These are phyloP conservation scores for Drosophila cardini DNA, from an alignment of 1,140 invertebrate species.

Conservation along the genomic window DNA sequence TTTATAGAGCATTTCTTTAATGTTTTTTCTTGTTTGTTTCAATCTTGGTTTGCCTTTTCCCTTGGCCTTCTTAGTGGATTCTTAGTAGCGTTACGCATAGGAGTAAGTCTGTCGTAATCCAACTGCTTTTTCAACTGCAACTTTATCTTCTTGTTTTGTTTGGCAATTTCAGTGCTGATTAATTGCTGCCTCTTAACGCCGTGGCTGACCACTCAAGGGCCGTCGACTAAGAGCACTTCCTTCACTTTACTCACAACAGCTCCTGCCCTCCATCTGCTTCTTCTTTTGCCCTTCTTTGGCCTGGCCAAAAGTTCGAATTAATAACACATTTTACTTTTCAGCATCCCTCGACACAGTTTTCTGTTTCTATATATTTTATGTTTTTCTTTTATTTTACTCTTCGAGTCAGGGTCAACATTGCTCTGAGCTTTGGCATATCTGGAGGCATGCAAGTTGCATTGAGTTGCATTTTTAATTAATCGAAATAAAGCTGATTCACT, in stretches of 20 bases:
- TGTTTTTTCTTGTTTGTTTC: conserved; percentile 1
- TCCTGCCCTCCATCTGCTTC: background rate
- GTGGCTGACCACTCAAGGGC: conserved; percentile 48
- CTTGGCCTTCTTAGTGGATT: background rate
- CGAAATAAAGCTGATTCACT: conserved; percentile 48
- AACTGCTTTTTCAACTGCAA: conserved; percentile 41
- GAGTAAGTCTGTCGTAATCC: conserved; percentile 20
- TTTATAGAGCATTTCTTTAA: background rate
- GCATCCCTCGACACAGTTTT: conserved; percentile 51
- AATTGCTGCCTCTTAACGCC: conserved; percentile 59
- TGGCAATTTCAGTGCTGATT: conserved; percentile 56
- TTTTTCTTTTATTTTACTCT: background rate
- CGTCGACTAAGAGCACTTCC: conserved; percentile 36
- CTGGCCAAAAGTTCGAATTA: conserved; percentile 44
- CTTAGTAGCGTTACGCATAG: conserved; percentile 11
- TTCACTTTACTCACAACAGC: conserved; percentile 30
- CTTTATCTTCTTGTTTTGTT: conserved; percentile 34
- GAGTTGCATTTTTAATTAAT: conserved; percentile 58
- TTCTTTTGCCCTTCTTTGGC: background rate
- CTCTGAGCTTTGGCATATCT: conserved; percentile 28
- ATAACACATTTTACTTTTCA: conserved; percentile 48
- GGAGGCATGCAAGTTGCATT: conserved; percentile 47
- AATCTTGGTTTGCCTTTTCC: background rate
- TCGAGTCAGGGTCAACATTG: conserved; percentile 38
- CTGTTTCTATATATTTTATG: background rate